Percentiles rank a stretch among this genome's conserved stretches.
These are phyloP conservation scores for Acronicta aceris DNA, from an alignment of 2,888 invertebrate species.

Conservation along the genomic window DNA sequence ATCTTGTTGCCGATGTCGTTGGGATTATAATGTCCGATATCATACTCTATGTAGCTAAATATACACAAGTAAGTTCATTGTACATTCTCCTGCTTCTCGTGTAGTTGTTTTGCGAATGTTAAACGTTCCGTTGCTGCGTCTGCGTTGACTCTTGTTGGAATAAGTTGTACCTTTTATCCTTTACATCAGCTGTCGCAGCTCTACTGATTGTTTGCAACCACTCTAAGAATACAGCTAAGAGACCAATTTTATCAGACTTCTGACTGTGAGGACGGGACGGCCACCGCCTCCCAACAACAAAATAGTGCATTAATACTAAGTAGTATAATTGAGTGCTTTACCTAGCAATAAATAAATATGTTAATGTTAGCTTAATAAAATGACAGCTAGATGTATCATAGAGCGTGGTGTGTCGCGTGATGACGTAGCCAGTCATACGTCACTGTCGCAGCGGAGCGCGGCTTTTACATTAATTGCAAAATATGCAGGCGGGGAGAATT, in stretches of 20 bases:
- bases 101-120: neutral
- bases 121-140: neutral
- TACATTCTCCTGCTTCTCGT: slow-evolving; percentile 25
- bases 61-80: slow-evolving; percentile 8
- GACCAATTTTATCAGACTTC: neutral
- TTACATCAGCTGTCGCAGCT: neutral
- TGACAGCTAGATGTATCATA: slow-evolving; percentile 1
- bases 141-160: neutral
- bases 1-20: neutral
- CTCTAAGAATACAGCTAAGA: neutral
- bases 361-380: slow-evolving; percentile 22
- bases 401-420: neutral
- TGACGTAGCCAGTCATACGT: neutral
- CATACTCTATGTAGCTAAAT: slow-evolving; percentile 13
- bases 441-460: slow-evolving; percentile 16
- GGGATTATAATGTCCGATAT: neutral
- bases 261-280: too few species aligned
- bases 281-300: too few species aligned
- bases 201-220: neutral
- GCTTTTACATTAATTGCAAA: slow-evolving; percentile 23
- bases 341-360: slow-evolving; percentile 42
- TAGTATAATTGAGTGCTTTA: slow-evolving; percentile 47
- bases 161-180: neutral
- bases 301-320: slow-evolving; percentile 17
- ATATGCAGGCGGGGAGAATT: slow-evolving; percentile 7